These are phyloP conservation scores for Hemithea aestivaria DNA, from an alignment of 2,888 invertebrate species.

Conservation along the genomic window DNA sequence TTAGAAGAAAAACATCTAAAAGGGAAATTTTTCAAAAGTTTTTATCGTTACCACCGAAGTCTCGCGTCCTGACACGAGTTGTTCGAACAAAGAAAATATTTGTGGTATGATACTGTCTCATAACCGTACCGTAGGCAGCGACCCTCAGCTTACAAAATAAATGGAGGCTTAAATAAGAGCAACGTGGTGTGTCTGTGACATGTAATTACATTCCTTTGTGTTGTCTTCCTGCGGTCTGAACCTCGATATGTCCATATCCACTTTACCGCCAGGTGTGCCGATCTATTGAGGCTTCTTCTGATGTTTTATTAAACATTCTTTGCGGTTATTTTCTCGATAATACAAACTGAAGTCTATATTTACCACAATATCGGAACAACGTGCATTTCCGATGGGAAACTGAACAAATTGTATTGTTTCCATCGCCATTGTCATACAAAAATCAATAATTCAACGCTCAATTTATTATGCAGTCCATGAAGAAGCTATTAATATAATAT, in stretches of 20 bases:
- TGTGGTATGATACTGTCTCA: not conserved
- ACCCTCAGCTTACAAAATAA: conserved; percentile 13
- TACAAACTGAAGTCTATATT: too few relatives aligned
- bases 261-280: not conserved
- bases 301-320: too few relatives aligned
- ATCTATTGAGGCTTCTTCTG: too few relatives aligned
- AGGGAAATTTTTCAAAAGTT: too few relatives aligned
- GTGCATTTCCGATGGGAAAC: not conserved
- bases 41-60: too few relatives aligned
- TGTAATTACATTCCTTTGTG: conserved; percentile 71
- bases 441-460: conserved; percentile 25
- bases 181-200: conserved; percentile 54
- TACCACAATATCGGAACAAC: too few relatives aligned
- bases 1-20: too few relatives aligned
- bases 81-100: not conserved
- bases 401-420: conserved; percentile 25
- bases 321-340: too few relatives aligned
- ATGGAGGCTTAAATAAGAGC: conserved; percentile 33
- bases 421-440: conserved; percentile 27
- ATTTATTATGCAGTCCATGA: conserved; percentile 22
- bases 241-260: conserved; percentile 2
- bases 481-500: conserved; percentile 12
- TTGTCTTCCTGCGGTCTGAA: conserved; percentile 26
- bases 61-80: too few relatives aligned
- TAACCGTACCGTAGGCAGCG: conserved; percentile 7